Evolutionary conservation across 2,113 vertebrate species (phyloP).

Genomic region (Quiscalus mexicanus): DNA sequence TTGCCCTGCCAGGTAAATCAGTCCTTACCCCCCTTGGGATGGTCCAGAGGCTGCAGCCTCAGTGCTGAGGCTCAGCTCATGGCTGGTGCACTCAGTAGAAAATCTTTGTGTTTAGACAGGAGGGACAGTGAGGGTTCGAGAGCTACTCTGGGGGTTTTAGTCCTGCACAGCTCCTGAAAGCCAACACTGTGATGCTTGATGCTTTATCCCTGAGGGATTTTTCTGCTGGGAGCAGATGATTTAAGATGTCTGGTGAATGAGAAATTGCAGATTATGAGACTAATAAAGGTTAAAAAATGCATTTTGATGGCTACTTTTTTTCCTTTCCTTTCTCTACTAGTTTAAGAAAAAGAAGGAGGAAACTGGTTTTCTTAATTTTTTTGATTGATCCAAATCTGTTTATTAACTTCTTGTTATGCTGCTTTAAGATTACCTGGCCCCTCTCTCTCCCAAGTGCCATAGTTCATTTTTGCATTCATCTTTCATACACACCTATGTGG

Average conservation of each 20-base stretch:
- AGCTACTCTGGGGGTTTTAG: neutral
- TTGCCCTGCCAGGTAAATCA: neutral
- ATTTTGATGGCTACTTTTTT: neutral
- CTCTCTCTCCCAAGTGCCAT: neutral
- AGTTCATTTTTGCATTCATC: neutral
- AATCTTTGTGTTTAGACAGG: neutral
- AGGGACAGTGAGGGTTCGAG: neutral
- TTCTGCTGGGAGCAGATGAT: neutral
- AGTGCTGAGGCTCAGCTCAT: neutral
- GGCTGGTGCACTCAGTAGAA: neutral
- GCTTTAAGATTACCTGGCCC: neutral
- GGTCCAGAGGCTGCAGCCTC: neutral
- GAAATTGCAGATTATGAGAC: neutral
- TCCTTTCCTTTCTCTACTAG: neutral
- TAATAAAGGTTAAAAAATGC: neutral
- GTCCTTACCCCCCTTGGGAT: neutral
- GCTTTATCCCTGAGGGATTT: neutral
- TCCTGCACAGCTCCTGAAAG: neutral
- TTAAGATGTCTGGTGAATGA: neutral
- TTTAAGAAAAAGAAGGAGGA: neutral
- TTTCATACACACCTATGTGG: fast-evolving
- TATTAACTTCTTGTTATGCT: neutral
- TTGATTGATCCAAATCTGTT: neutral
- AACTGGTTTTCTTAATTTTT: neutral
- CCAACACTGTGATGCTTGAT: neutral